Percentiles rank a stretch among this genome's conserved stretches.
Evolutionary conservation across 64 coral and sea anemone genomes (phyloP).

Genomic region (Montipora efflorescens): DNA sequence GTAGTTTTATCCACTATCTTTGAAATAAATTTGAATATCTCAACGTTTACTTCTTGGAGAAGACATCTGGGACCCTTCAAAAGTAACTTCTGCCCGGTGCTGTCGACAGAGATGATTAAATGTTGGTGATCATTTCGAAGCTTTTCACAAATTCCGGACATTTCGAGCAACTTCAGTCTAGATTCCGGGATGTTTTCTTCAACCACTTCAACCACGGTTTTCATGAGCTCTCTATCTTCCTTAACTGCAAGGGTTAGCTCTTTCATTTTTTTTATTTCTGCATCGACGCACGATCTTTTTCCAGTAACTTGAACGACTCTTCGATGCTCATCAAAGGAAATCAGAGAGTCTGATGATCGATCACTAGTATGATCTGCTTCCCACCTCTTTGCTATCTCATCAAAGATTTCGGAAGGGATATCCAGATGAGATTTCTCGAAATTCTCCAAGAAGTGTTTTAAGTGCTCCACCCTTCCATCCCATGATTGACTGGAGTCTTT

Average conservation of each 20-base stretch:
- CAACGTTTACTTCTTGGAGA: conserved; percentile 4
- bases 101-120: neutral
- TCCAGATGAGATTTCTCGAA: neutral
- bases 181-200: neutral
- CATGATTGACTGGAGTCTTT: neutral
- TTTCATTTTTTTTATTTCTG: neutral
- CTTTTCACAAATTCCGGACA: conserved; percentile 19
- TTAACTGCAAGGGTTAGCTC: neutral
- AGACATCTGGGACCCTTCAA: neutral
- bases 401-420: conserved; percentile 26
- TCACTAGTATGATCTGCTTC: neutral
- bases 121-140: neutral
- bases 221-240: conserved; percentile 4
- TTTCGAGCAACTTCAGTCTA: neutral
- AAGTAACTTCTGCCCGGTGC: neutral
- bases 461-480: neutral
- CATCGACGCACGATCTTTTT: neutral
- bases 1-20: conserved; percentile 6
- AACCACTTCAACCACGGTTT: neutral
- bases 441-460: neutral
- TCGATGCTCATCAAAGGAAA: conserved; percentile 1
- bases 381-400: conserved; percentile 6
- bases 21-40: neutral
- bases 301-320: neutral
- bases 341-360: neutral